Base-by-base conservation (phyloP, 2,888 invertebrate genomes). In the Cremastinae sp. region DNA sequence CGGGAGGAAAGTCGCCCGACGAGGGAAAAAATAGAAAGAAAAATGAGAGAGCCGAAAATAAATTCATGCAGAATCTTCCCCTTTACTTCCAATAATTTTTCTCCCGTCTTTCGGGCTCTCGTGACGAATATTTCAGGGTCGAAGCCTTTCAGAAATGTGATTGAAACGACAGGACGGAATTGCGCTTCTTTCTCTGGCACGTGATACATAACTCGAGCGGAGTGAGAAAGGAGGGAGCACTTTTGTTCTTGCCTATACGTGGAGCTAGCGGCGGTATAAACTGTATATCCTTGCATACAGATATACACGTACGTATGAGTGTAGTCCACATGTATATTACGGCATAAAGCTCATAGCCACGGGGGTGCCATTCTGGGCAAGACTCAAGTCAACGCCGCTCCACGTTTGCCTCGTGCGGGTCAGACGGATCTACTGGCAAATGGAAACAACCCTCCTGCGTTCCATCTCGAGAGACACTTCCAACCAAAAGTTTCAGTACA, bases 281-380 rank as follows among this genome's bases (percentile, higher is more conserved):
- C 5, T 28, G 28, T 4, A 35, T 35, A 20, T 16, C 14, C 5
- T 45, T 35, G 28, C 45, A 61, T 28, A 10, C 10, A 12, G 4
- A 4, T 41, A 39, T 18, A 43, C 16, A 28, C n/a, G 12, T 39
- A 51, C 12, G 49, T 20, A 45, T 37, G 47, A 53, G 43, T 35
- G 43, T 53, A 65, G 70, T 16, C 73, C 45, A 10, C 61, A 65
- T 64, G 69, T 69, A 65, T 55, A 65, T 69, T 16, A 49, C 12
- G 28, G 58, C 71, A 68, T 51, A 87, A 84, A 86, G 85, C 86
- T 84, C 83, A 79, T 80, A 79, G 49, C 73, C 65, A 53, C 68
- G 68, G 53, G 74, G 76, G 66, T 79, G 76, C 55, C 64, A 56
- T 78, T 66, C 69, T 49, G 65, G 55, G 58, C 69, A 39, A 61